Evolutionary conservation across 2,113 vertebrate species (phyloP), one percentile per base, ranked within the genome.

Genomic region (Triplophysa rosa): DNA sequence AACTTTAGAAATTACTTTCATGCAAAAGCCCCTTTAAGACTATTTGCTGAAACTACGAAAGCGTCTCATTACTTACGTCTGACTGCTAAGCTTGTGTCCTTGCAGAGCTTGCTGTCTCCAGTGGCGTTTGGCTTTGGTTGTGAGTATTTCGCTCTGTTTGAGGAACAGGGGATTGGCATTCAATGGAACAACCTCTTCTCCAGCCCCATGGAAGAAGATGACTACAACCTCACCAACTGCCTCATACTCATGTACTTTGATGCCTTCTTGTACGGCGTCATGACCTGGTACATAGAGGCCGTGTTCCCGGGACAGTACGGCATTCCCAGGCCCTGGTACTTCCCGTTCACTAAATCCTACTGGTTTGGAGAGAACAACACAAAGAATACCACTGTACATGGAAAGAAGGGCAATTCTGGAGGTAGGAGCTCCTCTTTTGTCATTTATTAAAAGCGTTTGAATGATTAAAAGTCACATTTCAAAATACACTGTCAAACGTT

Each of bases 241-340:
- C 90, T 95, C 11, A 78, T 89, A 77, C 90, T 98, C 84, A 99
- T 99, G 98, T 90, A 98, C 77, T 88, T 97, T 0, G 98, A 99
- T 78, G 89, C 95, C 4, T 92, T 98, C 80, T 85, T 99, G 0
- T 99, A 99, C n/a, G 95, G 94, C 0, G 87, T 97, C 79, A 94
- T 99, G 93, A 99, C 97, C 0, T 98, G 97, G 97, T 99, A 99
- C 89, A 94, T 99, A 5, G 98, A 99, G 84, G 92, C 96, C 0
- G 97, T 99, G 70, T 98, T 98, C 82, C 98, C 98, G 92, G 98
- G 98, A 78, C 97, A 99, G 85, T 99, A 96, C 24, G 97, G 98
- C 13, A 98, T 99, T 87, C 97, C 98, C 42, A 94, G 95, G 26
- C 94, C 93, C 2, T 99, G 98, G 98, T 98, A 93, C 81, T 99